A percentile compares a stretch with the other conserved stretches of the same genome.
phyloP scores from a whole-genome alignment of 1,140 invertebrate genomes.

The Trichonephila clavata region DNA sequence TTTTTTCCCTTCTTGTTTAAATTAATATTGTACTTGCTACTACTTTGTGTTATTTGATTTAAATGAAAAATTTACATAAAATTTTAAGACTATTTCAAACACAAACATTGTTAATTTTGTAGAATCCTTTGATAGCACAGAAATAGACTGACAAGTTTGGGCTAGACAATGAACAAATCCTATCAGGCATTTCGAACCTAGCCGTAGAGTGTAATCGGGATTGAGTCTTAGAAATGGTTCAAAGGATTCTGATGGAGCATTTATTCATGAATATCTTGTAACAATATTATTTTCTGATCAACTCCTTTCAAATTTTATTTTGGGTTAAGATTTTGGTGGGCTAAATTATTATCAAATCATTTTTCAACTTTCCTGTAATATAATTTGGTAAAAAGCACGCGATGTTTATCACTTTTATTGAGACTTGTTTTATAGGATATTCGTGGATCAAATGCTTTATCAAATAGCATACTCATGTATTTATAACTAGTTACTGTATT shows the following conservation, averaged over 20 bases:
- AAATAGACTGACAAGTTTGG: background rate
- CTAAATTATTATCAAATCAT: too few species aligned
- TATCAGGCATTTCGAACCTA: background rate
- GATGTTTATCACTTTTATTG: too few species aligned
- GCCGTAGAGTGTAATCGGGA: background rate
- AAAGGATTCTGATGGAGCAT: conserved; percentile 51
- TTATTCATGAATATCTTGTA: conserved; percentile 36
- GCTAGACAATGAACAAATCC: background rate
- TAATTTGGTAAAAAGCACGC: too few species aligned
- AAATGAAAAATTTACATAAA: too few species aligned
- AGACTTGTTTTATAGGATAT: background rate
- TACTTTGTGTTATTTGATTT: too few species aligned
- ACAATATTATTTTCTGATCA: background rate
- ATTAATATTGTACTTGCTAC: too few species aligned
- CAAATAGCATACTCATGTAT: background rate
- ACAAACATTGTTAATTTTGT: conserved; percentile 49
- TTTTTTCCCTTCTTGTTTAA: background rate
- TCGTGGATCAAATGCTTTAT: conserved; percentile 16
- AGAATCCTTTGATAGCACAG: conserved; percentile 71
- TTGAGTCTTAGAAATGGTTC: conserved; percentile 25
- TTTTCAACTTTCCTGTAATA: too few species aligned
- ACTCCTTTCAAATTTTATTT: background rate
- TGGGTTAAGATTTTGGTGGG: background rate
- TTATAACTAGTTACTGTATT: conserved; percentile 23
- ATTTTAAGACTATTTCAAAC: background rate